Percentiles rank a stretch among this genome's conserved stretches.
Conservation (phyloP, 2,888 invertebrate genomes). For the Vannuccia rotundouncinata region DNA sequence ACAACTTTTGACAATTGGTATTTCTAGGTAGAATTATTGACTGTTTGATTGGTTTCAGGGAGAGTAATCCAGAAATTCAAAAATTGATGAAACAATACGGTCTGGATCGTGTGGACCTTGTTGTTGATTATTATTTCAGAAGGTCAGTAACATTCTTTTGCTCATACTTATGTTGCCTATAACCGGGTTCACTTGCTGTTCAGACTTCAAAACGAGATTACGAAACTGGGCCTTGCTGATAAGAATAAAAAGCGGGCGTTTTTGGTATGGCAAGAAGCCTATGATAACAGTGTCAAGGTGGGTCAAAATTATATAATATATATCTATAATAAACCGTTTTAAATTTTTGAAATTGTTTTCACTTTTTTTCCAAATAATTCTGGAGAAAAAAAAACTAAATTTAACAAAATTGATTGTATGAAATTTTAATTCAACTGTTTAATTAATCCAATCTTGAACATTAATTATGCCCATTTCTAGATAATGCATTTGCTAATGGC, state of each 20-base stretch:
- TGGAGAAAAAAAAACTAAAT: too few relatives aligned
- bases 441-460: too few relatives aligned
- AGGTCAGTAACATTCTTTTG: constrained; percentile 10
- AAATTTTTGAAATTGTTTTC: too few relatives aligned
- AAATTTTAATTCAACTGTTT: too few relatives aligned
- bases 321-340: too few relatives aligned
- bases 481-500: too few relatives aligned
- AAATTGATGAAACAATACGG: not conserved
- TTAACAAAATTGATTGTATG: too few relatives aligned
- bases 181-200: too few relatives aligned
- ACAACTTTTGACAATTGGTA: not conserved
- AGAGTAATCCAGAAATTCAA: constrained; percentile 25
- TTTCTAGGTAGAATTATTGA: not conserved
- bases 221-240: constrained; percentile 35
- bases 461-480: too few relatives aligned
- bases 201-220: constrained; percentile 49
- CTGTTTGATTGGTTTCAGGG: constrained; percentile 7
- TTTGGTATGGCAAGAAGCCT: constrained; percentile 57
- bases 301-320: constrained; percentile 3
- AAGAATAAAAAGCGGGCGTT: constrained; percentile 43
- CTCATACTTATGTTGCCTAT: not conserved
- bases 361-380: not conserved
- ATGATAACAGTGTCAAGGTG: constrained; percentile 46
- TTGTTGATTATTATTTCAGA: constrained; percentile 36
- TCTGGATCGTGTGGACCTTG: not conserved